Evolutionary conservation across 2,797 vertebrate genomes (phyloP).

Genomic region (Neosilurus mollespiculum): DNA sequence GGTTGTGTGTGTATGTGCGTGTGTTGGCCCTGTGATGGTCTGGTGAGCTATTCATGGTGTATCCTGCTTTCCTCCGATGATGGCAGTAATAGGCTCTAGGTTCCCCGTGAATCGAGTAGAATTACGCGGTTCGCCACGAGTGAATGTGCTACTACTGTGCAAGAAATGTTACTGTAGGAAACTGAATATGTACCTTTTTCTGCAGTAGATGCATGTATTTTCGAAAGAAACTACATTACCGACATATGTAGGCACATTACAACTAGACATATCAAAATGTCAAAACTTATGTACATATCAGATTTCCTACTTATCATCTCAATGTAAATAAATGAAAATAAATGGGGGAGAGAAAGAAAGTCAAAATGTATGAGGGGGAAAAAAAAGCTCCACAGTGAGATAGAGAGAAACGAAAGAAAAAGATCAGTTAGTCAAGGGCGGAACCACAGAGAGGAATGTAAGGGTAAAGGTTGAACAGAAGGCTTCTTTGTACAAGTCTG

Average conservation of each 20-base stretch:
- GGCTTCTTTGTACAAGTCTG: slow-evolving; percentile 3
- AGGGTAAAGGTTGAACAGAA: slow-evolving; percentile 3
- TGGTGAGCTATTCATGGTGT: too few relatives aligned
- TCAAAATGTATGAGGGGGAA: not conserved
- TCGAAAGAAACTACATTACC: not conserved
- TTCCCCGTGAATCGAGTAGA: too few relatives aligned
- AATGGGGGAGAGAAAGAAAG: not conserved
- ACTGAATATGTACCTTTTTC: not conserved
- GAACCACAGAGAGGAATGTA: not conserved
- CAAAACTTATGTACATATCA: not conserved
- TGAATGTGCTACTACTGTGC: too few relatives aligned
- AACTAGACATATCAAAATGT: not conserved
- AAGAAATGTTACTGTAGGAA: not conserved
- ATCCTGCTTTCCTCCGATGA: too few relatives aligned
- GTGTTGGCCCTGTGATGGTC: too few relatives aligned
- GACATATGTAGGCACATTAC: not conserved
- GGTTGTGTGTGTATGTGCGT: too few relatives aligned
- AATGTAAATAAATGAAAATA: not conserved
- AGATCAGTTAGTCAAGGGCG: not conserved
- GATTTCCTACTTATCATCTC: not conserved
- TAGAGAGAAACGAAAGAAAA: not conserved
- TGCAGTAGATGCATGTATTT: not conserved
- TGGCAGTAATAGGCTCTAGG: too few relatives aligned
- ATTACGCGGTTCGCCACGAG: too few relatives aligned
- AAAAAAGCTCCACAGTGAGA: not conserved